phyloP scores from a whole-genome alignment of 2,888 invertebrate genomes.

The Cephus pulcher region DNA sequence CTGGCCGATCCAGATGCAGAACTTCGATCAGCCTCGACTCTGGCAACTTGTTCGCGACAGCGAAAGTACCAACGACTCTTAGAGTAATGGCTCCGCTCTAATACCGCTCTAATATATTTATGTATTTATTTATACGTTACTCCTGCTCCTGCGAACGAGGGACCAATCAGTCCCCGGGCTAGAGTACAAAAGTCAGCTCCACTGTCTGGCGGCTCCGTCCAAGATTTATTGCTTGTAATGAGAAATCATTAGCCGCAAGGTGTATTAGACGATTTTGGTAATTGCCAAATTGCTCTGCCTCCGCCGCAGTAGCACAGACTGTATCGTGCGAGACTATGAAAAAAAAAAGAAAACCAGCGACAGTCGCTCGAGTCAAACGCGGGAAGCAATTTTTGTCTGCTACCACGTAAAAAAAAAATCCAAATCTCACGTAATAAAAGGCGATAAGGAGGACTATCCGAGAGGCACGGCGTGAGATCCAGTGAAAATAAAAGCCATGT shows the following conservation, averaged over 20 bases:
- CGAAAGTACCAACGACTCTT: not conserved
- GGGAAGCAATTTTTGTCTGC: conserved; percentile 36
- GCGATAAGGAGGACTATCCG: not conserved
- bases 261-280: conserved; percentile 65
- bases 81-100: not conserved
- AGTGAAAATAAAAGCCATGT: conserved; percentile 11
- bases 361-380: conserved; percentile 22
- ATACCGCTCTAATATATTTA: conserved; percentile 36
- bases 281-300: conserved; percentile 58
- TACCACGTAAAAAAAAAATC: conserved; percentile 11
- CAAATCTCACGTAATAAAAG: conserved; percentile 27
- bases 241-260: conserved; percentile 65
- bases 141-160: conserved; percentile 31
- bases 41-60: not conserved
- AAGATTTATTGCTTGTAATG: conserved; percentile 66
- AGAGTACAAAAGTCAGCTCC: conserved; percentile 17
- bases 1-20: not conserved
- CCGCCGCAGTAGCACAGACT: conserved; percentile 24
- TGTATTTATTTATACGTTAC: conserved; percentile 45
- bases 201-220: conserved; percentile 22
- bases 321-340: not conserved
- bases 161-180: conserved; percentile 44
- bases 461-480: not conserved
- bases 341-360: not conserved
- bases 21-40: not conserved